phyloP scores from a whole-genome alignment of 2,113 vertebrate species.

The Tringa solitaria region DNA sequence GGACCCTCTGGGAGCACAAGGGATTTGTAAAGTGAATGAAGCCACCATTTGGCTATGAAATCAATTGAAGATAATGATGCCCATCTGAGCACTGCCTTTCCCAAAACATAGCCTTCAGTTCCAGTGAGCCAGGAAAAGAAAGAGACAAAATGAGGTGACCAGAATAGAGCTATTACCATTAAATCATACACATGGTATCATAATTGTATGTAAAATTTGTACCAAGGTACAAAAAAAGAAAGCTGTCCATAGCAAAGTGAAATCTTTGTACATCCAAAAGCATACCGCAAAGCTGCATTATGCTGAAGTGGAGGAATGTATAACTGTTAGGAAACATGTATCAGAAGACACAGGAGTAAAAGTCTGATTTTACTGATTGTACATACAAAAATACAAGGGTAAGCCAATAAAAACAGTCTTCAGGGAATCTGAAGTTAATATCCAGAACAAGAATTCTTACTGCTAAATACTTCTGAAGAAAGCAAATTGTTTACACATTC shows the following conservation, averaged over 20 bases:
- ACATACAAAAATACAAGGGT: neutral
- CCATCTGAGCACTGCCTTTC: neutral
- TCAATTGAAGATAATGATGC: neutral
- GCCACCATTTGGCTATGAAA: neutral
- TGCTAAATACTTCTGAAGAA: neutral
- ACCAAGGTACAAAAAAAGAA: neutral
- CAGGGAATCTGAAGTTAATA: neutral
- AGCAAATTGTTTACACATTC: neutral
- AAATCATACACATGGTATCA: neutral
- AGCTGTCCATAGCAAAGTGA: neutral
- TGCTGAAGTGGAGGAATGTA: neutral
- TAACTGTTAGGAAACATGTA: neutral
- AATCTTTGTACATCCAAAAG: neutral
- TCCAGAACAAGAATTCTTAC: neutral
- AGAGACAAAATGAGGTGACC: neutral
- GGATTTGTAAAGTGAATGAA: neutral
- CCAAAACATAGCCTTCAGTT: neutral
- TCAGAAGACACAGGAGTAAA: neutral
- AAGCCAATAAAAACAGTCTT: neutral
- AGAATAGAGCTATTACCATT: neutral
- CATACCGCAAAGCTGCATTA: neutral
- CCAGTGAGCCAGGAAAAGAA: neutral
- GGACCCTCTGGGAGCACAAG: neutral
- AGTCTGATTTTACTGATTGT: neutral
- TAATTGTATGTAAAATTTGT: neutral